Evolutionary conservation across 2,797 vertebrate species (phyloP).

Genomic region (Mus minutoides): DNA sequence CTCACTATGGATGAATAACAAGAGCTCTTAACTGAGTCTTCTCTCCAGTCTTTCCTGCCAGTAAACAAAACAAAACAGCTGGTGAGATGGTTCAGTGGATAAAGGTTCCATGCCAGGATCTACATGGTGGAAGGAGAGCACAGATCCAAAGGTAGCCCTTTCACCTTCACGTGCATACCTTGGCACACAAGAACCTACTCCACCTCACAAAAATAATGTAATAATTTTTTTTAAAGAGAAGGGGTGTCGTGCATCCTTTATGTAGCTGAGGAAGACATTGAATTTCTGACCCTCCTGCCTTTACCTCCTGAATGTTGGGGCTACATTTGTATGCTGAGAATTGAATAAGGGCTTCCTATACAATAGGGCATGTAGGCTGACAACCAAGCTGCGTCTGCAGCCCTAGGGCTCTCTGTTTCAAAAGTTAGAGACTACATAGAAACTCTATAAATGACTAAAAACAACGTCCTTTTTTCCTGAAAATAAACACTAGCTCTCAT

Average conservation of each 20-base stretch:
- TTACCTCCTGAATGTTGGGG: neutral
- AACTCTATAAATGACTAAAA: constrained; percentile 35
- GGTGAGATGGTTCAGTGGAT: neutral
- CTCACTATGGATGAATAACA: neutral
- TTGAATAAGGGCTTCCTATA: neutral
- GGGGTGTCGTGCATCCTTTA: neutral
- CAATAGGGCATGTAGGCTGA: neutral
- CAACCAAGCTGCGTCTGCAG: neutral
- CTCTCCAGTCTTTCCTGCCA: neutral
- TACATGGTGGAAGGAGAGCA: neutral
- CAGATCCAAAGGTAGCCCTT: too few relatives aligned
- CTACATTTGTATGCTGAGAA: neutral
- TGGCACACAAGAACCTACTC: neutral
- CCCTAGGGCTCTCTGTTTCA: neutral
- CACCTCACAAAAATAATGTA: neutral
- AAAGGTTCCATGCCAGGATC: neutral
- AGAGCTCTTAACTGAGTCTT: neutral
- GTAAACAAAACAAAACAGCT: neutral
- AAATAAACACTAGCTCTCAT: constrained; percentile 17
- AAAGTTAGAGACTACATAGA: constrained; percentile 25
- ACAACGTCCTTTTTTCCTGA: constrained; percentile 6
- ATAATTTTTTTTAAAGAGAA: neutral
- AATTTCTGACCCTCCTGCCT: neutral
- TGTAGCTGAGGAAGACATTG: neutral
- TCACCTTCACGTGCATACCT: neutral